Evolutionary conservation across 35 echinoderm and acorn worm species (phyloP).

Genomic region (Ophioderma brevispina): DNA sequence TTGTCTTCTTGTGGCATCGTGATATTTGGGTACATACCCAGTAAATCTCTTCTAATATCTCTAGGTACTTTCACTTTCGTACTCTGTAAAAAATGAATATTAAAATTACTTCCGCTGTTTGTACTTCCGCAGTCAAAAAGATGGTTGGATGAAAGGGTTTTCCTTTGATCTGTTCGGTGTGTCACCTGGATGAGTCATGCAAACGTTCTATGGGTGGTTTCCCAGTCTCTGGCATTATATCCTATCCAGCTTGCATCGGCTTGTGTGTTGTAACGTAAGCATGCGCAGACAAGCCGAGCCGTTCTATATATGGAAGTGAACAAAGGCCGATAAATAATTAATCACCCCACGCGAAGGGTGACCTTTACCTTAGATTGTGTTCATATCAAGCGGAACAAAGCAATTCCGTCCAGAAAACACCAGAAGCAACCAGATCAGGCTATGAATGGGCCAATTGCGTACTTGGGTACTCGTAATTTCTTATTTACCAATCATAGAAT

Average conservation of each 20-base stretch:
- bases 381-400: no score
- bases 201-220: neutral
- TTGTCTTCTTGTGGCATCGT: slow-evolving; percentile 51
- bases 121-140: neutral
- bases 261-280: neutral
- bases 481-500: neutral
- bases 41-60: neutral
- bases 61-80: neutral
- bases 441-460: neutral
- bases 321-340: no score
- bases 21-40: slow-evolving; percentile 54
- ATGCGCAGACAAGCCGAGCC: neutral
- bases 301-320: neutral
- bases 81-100: neutral
- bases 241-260: neutral
- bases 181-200: neutral
- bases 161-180: neutral
- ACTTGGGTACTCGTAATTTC: neutral
- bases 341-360: no score
- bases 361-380: neutral
- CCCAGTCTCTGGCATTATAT: neutral
- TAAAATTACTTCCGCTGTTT: neutral
- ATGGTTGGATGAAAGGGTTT: neutral
- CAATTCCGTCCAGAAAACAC: neutral
- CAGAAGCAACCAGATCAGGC: neutral